These are phyloP conservation scores for Bambusicola thoracicus DNA, from an alignment of 2,113 vertebrate genomes.

Conservation along the genomic window DNA sequence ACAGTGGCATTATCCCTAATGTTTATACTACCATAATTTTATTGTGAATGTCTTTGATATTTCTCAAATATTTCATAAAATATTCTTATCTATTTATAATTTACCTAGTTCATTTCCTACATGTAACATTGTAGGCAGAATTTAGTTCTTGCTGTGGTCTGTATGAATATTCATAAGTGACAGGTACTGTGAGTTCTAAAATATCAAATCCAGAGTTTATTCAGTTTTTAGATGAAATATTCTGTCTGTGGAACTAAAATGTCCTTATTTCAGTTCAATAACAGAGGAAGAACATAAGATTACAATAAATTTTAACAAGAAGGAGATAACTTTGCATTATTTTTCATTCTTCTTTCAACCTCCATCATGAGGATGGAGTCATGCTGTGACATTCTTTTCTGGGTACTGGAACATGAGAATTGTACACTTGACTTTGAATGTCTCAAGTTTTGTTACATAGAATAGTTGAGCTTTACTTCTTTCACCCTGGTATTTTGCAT, in stretches of 20 bases:
- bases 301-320: slow-evolving; percentile 76
- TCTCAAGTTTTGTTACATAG: slow-evolving; percentile 70
- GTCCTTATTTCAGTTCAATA: slow-evolving; percentile 67
- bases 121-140: slow-evolving; percentile 7
- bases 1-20: neutral
- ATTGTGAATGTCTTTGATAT: neutral
- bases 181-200: slow-evolving; percentile 49
- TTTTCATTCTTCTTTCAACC: slow-evolving; percentile 77
- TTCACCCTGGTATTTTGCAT: slow-evolving; percentile 75
- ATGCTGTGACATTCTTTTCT: slow-evolving; percentile 79
- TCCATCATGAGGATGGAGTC: slow-evolving; percentile 72
- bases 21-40: neutral
- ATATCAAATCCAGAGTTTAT: slow-evolving; percentile 33
- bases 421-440: slow-evolving; percentile 76
- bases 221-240: slow-evolving; percentile 73
- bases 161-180: slow-evolving; percentile 65
- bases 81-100: slow-evolving; percentile 4
- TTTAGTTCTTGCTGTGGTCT: slow-evolving; percentile 41
- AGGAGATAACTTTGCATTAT: slow-evolving; percentile 81
- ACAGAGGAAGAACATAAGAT: slow-evolving; percentile 72
- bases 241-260: slow-evolving; percentile 68
- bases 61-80: slow-evolving; percentile 14
- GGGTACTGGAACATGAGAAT: slow-evolving; percentile 78
- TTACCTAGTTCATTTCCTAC: neutral
- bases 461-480: slow-evolving; percentile 76